phyloP scores from a whole-genome alignment of 2,113 vertebrate species.

The Pycnonotus jocosus region DNA sequence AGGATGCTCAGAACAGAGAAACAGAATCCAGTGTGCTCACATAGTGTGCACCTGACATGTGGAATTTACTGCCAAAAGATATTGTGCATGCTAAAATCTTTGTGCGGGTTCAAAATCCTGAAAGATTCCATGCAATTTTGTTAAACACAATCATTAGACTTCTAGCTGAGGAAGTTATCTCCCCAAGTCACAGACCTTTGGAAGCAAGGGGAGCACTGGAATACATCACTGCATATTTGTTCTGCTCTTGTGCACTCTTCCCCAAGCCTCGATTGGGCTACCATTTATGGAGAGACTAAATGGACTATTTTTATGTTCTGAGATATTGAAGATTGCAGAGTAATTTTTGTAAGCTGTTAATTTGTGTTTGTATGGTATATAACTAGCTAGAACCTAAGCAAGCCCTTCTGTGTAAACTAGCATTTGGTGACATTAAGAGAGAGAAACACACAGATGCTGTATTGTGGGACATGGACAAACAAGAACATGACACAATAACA shows the following conservation, averaged over 20 bases:
- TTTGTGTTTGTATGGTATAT: slow-evolving; percentile 25
- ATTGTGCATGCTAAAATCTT: neutral
- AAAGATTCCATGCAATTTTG: neutral
- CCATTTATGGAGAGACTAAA: neutral
- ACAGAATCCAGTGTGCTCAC: neutral
- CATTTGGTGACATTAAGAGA: slow-evolving; percentile 55
- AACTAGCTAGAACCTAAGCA: slow-evolving; percentile 20
- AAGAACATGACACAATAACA: neutral
- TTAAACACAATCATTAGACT: neutral
- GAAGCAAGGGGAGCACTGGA: neutral
- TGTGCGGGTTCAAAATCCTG: neutral
- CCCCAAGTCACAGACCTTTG: neutral
- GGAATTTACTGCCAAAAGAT: neutral
- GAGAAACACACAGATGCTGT: slow-evolving; percentile 43
- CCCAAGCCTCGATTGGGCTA: neutral
- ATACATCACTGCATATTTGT: neutral
- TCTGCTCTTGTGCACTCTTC: neutral
- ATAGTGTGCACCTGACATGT: neutral
- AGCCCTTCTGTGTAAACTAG: slow-evolving; percentile 35
- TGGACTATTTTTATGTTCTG: neutral
- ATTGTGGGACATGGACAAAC: slow-evolving; percentile 31
- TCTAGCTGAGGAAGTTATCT: neutral
- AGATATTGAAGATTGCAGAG: neutral
- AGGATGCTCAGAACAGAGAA: neutral
- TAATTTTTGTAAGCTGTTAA: slow-evolving; percentile 34